Conservation (phyloP, 2,797 vertebrate species). For the Oreonectes daqikongensis region DNA sequence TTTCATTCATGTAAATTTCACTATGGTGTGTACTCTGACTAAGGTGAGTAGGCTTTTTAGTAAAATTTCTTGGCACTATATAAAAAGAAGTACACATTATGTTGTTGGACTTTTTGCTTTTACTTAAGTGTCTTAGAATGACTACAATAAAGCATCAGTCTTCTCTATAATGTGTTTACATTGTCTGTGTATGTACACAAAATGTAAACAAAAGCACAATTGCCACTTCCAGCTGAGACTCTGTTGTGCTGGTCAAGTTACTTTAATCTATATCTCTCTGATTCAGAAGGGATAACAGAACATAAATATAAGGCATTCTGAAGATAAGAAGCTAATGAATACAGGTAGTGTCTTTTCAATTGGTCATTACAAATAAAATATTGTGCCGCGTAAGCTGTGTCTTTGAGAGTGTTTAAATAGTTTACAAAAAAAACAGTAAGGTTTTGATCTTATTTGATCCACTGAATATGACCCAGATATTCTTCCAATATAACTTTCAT, state of each 20-base stretch:
- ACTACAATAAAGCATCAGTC: not conserved
- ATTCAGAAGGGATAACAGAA: constrained; percentile 65
- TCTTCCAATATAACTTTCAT: constrained; percentile 46
- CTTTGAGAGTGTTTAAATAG: constrained; percentile 4
- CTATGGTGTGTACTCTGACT: not conserved
- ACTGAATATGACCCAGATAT: constrained; percentile 42
- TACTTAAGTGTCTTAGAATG: not conserved
- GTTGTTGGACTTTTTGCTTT: not conserved
- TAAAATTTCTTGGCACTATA: not conserved
- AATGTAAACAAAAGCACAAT: constrained; percentile 54
- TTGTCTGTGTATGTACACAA: not conserved
- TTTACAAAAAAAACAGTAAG: not conserved
- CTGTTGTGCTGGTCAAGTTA: constrained; percentile 29
- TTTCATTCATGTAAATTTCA: not conserved
- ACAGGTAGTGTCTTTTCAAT: not conserved
- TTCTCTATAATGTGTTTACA: not conserved
- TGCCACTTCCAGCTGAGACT: constrained; percentile 69
- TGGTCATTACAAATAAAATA: not conserved
- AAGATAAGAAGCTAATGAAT: not conserved
- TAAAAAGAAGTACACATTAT: not conserved
- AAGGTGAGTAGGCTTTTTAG: not conserved
- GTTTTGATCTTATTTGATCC: constrained; percentile 41
- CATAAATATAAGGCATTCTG: constrained; percentile 1
- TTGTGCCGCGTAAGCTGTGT: not conserved
- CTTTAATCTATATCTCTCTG: constrained; percentile 70